These are phyloP conservation scores for Pantelozetes paolii DNA, from an alignment of 2,888 invertebrate species.

Conservation along the genomic window DNA sequence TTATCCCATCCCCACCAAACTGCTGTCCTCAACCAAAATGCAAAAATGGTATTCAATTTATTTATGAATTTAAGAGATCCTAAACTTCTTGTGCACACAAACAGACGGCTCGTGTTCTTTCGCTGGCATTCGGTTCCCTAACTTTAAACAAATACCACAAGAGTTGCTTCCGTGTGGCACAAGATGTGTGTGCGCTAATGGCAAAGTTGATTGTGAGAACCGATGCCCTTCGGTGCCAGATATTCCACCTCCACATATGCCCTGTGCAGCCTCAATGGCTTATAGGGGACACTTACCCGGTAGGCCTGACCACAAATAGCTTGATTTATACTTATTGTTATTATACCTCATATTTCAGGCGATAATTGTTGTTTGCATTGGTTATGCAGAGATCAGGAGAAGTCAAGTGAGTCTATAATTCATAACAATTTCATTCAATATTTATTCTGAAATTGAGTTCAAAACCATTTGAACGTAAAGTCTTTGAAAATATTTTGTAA, in stretches of 20 bases:
- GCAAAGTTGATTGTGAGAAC: constrained; percentile 76
- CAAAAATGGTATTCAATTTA: constrained; percentile 44
- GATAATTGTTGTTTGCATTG: constrained; percentile 82
- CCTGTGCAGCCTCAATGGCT: constrained; percentile 63
- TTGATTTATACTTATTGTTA: neutral
- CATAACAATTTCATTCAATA: neutral
- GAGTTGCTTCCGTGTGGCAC: constrained; percentile 72
- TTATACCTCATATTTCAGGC: constrained; percentile 49
- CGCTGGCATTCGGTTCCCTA: constrained; percentile 63
- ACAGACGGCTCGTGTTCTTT: constrained; percentile 77
- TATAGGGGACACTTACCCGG: constrained; percentile 64
- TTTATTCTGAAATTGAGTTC: neutral
- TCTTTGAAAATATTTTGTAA: too few relatives aligned
- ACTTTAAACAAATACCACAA: constrained; percentile 76
- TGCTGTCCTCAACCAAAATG: constrained; percentile 49
- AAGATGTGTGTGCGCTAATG: constrained; percentile 80
- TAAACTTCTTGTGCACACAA: constrained; percentile 59
- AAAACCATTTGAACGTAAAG: too few relatives aligned
- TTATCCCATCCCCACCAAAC: constrained; percentile 49
- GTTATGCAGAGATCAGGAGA: constrained; percentile 56
- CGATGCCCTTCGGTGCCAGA: constrained; percentile 73
- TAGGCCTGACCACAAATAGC: neutral
- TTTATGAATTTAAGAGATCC: neutral
- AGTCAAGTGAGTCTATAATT: constrained; percentile 34
- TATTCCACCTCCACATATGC: constrained; percentile 67